Evolutionary conservation across 1,140 invertebrate species (phyloP), one percentile per base, ranked within the genome.

Genomic region (Danaus plexippus): DNA sequence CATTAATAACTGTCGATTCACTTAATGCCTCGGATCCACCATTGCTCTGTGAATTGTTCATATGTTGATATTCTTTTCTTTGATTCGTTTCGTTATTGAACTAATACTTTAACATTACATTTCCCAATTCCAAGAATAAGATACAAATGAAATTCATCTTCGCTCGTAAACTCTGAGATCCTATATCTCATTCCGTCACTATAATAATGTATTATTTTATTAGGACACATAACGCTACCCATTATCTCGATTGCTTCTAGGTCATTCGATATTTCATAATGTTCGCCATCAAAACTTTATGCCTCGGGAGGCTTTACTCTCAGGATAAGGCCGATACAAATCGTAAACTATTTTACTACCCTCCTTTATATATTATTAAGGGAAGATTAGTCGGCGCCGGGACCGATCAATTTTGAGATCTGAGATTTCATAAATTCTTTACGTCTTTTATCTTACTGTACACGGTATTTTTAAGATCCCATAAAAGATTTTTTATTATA

Each of bases 311-410:
- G 45, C 22, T 47, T 5, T 49, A 40, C 51, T 57, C 42, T 47
- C 22, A 47, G 52, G 64, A 63, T 56, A 61, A 52, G 44, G 22
- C 52, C 64, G 55, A 64, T 69, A 66, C 64, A 67, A 66, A 66
- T 64, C 64, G 57, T 69, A 63, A 68, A 69, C 63, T 64, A 68
- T 63, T 65, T 69, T 66, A 69, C 59, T 58, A 45, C 58, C 58
- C 58, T 49, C 61, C 60, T 61, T 66, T 67, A 63, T 61, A 56
- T 47, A 50, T 61, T 61, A 47, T 54, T 54, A 61, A 51, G 47
- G 13, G 40, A 43, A 52, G 54, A 57, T 56, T 57, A 64, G 54
- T 43, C 46, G 47, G 18, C 51, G 15, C 15, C 11, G 13, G 9
- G 47, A 52, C 49, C 51, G 47, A 57, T 47, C 13, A 32, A 46